Base-by-base conservation (phyloP, 92 coral and sea anemone genomes). In the Palythoa grandiflora region DNA sequence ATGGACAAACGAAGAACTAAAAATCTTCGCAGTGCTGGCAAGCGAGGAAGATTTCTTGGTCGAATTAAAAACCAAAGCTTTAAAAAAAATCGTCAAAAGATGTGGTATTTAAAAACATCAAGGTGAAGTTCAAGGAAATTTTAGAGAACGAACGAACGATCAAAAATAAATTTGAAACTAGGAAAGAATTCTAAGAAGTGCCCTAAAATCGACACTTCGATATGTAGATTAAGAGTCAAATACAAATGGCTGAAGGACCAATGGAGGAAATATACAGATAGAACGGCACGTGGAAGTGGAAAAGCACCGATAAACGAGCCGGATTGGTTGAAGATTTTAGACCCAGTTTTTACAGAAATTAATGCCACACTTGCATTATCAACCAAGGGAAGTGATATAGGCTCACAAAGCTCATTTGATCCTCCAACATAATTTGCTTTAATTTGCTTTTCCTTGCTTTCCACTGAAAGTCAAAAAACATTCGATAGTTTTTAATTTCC, bases 401-500 rank as follows among this genome's bases (percentile, higher is more conserved):
- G 38, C 76, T 72, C 76, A 15, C 51, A 36, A 72, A 72, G 76
- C 5, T 72, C n/a, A 52, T 77, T 77, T 77, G 65, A 51, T 77
- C 81, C 38, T 77, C 81, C 39, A 51, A 77, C n/a, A 77, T 77
- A 68, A 77, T 77, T 77, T 52, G 81, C n/a, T 77, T 13, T 19
- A 77, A 38, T 52, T 77, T 77, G 36, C 65, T 40, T 77, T 77
- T 52, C 65, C 40, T 77, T 77, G 81, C 61, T 14, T 77, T 65
- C 39, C 81, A 8, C 40, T 53, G 81, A 61, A 3, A 77, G 81
- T 51, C 79, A 40, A 21, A 47, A 75, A 40, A 38, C 80, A 75
- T 19, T 51, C 14, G 40, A 51, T 51, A 48, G 21, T 10, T 35
- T 28, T 50, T 38, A 13, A 44, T 47, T 74, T 74, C 57, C 44